These are phyloP conservation scores for Hirundichthys speculiger DNA, from an alignment of 2,113 vertebrate species.

Conservation along the genomic window DNA sequence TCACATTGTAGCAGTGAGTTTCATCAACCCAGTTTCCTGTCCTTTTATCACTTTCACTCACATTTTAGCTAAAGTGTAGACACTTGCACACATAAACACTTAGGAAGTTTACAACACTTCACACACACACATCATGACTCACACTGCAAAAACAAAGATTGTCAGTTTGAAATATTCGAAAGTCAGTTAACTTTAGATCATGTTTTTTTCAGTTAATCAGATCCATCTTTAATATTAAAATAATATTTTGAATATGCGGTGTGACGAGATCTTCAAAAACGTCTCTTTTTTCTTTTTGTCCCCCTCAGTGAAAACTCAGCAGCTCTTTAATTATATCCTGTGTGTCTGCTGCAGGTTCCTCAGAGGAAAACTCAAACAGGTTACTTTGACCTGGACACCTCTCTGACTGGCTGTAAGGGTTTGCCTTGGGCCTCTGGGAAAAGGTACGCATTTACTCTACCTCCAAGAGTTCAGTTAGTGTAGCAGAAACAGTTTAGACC, in stretches of 20 bases:
- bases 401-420: slow-evolving; percentile 88
- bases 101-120: too few species aligned
- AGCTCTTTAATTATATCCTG: slow-evolving; percentile 29
- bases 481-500: slow-evolving; percentile 2
- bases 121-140: neutral
- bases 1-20: neutral
- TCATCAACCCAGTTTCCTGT: slow-evolving; percentile 33
- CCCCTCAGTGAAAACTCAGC: neutral
- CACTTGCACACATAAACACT: neutral
- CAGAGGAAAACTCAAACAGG: slow-evolving; percentile 95
- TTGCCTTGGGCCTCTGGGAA: slow-evolving; percentile 86
- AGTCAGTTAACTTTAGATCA: too few species aligned
- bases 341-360: slow-evolving; percentile 88
- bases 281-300: neutral
- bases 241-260: neutral
- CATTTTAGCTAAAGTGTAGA: neutral
- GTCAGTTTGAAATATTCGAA: neutral
- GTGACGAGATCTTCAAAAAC: neutral
- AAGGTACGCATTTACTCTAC: slow-evolving; percentile 82
- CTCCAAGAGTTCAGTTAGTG: slow-evolving; percentile 13
- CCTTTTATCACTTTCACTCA: slow-evolving; percentile 8
- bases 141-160: too few species aligned
- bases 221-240: neutral
- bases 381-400: slow-evolving; percentile 95
- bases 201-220: neutral